Percentiles rank a stretch among this genome's conserved stretches.
Evolutionary conservation across 2,888 invertebrate species (phyloP).

Genomic region (Calameuta filiformis): DNA sequence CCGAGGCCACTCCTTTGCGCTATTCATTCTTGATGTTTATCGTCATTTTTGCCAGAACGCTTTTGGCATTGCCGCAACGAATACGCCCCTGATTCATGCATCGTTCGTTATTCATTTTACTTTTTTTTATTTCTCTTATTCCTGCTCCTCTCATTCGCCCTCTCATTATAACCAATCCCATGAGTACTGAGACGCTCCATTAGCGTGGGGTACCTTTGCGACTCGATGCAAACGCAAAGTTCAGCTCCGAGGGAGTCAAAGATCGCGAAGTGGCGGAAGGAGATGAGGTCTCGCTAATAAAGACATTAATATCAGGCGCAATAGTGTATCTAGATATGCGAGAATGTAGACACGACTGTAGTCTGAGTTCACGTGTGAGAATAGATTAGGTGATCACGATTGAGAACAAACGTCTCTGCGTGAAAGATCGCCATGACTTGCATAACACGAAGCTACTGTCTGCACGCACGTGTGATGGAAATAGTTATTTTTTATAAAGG

Average conservation of each 20-base stretch:
- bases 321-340: conserved; percentile 7
- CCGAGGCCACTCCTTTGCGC: background rate
- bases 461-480: background rate
- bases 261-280: conserved; percentile 19
- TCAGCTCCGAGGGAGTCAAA: background rate
- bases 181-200: background rate
- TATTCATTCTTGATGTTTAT: background rate
- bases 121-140: background rate
- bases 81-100: background rate
- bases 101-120: background rate
- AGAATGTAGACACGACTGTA: background rate
- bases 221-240: background rate
- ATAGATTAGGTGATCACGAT: conserved; percentile 60
- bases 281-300: conserved; percentile 53
- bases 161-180: background rate
- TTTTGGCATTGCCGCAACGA: background rate
- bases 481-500: background rate
- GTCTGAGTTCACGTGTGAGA: conserved; percentile 39
- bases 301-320: conserved; percentile 63
- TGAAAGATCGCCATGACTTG: conserved; percentile 53
- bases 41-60: background rate
- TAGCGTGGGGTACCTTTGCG: background rate
- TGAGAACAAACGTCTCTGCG: conserved; percentile 35
- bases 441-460: background rate
- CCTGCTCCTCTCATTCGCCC: background rate